Evolutionary conservation across 2,113 vertebrate genomes (phyloP), one percentile per base, ranked within the genome.

Genomic region (Vidua chalybeata): DNA sequence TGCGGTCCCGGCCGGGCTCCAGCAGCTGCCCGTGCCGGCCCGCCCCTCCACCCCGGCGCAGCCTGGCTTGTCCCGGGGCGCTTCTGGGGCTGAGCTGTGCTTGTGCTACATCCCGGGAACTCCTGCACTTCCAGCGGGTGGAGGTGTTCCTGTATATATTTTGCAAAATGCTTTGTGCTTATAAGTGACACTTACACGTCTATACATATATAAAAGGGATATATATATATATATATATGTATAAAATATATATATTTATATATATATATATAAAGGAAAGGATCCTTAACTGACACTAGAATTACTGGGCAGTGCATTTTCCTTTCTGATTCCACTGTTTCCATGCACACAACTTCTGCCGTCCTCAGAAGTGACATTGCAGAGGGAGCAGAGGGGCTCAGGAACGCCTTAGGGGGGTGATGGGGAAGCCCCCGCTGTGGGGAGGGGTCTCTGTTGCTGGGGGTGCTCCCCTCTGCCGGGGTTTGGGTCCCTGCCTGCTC

Each of bases 1-100:
- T n/a, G 26, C 10, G 6, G 52, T 7, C 58, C 72, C 2, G 3
- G 43, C 31, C 28, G 39, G 0, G 69, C 59, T 37, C 3, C 7
- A 2, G 1, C 41, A 41, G 41, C 41, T 41, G 41, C 41, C 41
- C 41, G 41, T 41, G 41, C 41, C 12, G 41, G 41, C 41, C 41
- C 41, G 12, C 1, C 1, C 41, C 41, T 43, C 41, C 41, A 43
- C 15, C 41, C 41, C 33, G 1, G 3, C 0, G 2, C 0, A 55
- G 12, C 48, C 84, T 1, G 1, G 3, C 0, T 0, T 6, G 69
- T 28, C 63, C 48, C 7, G 0, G 2, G 9, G 33, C 2, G 0
- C 6, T 4, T 8, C 67, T 19, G 45, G 58, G 41, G 26, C 63
- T 19, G 41, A 11, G 30, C 59, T 4, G 43, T 1, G 1, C 9